Evolutionary conservation across 2,888 invertebrate genomes (phyloP).

Genomic region (Iphiclides podalirius): DNA sequence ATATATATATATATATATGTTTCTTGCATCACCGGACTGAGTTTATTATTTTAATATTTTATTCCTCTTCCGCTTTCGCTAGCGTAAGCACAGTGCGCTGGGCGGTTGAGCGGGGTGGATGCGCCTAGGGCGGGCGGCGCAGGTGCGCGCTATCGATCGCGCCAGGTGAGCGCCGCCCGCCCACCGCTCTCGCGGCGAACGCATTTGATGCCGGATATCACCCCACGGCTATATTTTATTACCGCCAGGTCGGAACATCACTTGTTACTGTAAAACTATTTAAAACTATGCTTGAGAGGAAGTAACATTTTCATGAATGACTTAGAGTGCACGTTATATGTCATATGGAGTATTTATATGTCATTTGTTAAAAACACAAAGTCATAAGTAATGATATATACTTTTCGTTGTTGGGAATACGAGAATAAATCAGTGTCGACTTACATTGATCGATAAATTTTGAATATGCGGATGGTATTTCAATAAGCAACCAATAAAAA

Average conservation of each 20-base stretch:
- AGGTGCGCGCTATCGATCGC: conserved; percentile 65
- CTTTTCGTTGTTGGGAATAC: too few relatives aligned
- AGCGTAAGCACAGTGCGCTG: neutral
- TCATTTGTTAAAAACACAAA: too few relatives aligned
- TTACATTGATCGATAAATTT: too few relatives aligned
- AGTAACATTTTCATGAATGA: neutral
- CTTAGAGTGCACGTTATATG: too few relatives aligned
- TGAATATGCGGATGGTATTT: too few relatives aligned
- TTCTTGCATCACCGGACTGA: too few relatives aligned
- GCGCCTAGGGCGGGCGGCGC: conserved; percentile 43
- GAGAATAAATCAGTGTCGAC: too few relatives aligned
- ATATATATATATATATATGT: too few relatives aligned
- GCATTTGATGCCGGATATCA: conserved; percentile 10
- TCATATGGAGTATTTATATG: too few relatives aligned
- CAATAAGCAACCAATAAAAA: too few relatives aligned
- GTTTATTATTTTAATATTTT: too few relatives aligned
- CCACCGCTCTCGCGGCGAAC: conserved; percentile 10
- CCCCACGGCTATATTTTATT: neutral
- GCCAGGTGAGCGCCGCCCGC: conserved; percentile 43
- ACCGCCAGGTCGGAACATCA: neutral
- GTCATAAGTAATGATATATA: too few relatives aligned
- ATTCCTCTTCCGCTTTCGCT: conserved; percentile 16
- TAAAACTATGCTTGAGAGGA: neutral
- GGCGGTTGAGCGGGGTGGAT: conserved; percentile 8
- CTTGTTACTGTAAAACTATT: neutral